Base-by-base conservation (phyloP, 2,888 invertebrate species). In the Iselma pallidipennis region DNA sequence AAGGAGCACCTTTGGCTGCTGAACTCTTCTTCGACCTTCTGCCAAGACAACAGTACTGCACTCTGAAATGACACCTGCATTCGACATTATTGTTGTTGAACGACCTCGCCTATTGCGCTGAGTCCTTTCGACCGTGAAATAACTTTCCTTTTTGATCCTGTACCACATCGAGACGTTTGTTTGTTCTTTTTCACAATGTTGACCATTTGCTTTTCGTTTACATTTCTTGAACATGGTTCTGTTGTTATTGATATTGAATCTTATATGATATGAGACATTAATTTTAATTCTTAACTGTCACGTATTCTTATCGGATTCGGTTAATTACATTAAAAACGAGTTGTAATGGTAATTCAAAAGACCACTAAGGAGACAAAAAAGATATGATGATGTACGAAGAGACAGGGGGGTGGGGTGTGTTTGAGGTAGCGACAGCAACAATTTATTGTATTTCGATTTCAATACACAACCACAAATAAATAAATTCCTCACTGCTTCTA, bases 101-200 rank as follows among this genome's bases (percentile, higher is more conserved):
- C 48, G 59, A 25, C 28, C 37, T 49, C 49, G 49, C 29, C 54
- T 54, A 49, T 52, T 48, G 53, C 54, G 53, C 59, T 48, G 31
- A 48, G 53, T 53, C 57, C 48, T 61, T 61, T 59, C 59, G 57
- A 59, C 65, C 59, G 61, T 58, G 65, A 63, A 65, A 67, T 67
- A 65, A 60, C 67, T 65, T 65, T 62, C 65, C 60, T 65, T 67
- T 67, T 64, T 65, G 59, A 66, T 65, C 59, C 53, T 16, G 37
- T 9, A 26, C 7, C 37, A 37, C 42, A 45, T 23, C 21, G 37
- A 37, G 16, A 1, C 19, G 2, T 4, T 37, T 16, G 16, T 37
- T 37, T 37, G 37, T 55, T 37, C 42, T n/a, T 37, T 37, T 55
- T 49, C 1, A 6, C 7, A 37, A 14, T 56, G 33, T 23, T 29